Conservation (phyloP, 2,888 invertebrate genomes). For the Sisyra nigra region DNA sequence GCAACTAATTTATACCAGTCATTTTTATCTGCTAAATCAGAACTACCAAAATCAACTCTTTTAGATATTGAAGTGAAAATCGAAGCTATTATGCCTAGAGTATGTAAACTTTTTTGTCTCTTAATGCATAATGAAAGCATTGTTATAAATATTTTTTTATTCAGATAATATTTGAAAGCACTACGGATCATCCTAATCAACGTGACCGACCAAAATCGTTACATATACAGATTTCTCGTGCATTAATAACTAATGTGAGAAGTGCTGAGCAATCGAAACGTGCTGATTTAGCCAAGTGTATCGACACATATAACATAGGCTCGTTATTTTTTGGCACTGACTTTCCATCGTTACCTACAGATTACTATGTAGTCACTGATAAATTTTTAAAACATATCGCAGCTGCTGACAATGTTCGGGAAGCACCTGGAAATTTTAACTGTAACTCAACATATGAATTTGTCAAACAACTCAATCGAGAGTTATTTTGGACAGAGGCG, state of each 20-base stretch:
- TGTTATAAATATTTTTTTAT: conserved; percentile 13
- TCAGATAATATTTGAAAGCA: conserved; percentile 64
- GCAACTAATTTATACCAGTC: conserved; percentile 72
- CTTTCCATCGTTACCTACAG: conserved; percentile 54
- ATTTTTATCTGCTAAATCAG: conserved; percentile 34
- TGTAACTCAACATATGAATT: conserved; percentile 2
- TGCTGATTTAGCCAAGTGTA: conserved; percentile 62
- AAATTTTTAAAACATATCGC: conserved; percentile 59
- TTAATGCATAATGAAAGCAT: background rate
- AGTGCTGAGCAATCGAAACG: conserved; percentile 49
- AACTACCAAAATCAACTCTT: conserved; percentile 24
- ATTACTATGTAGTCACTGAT: conserved; percentile 64
- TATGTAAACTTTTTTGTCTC: conserved; percentile 28
- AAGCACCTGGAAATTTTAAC: conserved; percentile 17
- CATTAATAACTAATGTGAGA: conserved; percentile 52
- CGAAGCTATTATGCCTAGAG: conserved; percentile 88
- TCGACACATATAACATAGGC: conserved; percentile 61
- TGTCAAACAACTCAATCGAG: conserved; percentile 20
- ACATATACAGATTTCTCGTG: conserved; percentile 67
- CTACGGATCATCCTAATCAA: conserved; percentile 58
- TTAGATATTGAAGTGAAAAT: conserved; percentile 72
- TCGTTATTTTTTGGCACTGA: conserved; percentile 58
- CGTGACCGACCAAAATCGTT: conserved; percentile 77
- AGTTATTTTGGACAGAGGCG: conserved; percentile 62
- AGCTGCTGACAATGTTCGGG: conserved; percentile 30